Base-by-base conservation (phyloP, 2,113 vertebrate species). In the Spilogale gracilis region DNA sequence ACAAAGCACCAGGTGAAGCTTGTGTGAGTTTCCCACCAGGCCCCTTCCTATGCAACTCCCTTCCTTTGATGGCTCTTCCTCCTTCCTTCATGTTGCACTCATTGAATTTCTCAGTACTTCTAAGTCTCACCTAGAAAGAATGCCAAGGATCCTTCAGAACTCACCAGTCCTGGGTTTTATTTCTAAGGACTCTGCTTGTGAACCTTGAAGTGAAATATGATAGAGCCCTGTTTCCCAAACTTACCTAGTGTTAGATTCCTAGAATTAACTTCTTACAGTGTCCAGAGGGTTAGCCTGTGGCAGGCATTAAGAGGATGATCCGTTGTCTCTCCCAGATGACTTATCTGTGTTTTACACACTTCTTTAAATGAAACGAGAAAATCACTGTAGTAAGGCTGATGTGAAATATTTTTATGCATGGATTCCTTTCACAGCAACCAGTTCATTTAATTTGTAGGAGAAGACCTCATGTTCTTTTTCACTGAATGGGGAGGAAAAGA, bases 351-450 rank as follows among this genome's bases (percentile, higher is more conserved):
- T 93, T 95, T 45, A 79, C 50, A 58, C 13, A 3, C 52, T 58
- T 32, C 60, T 93, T 96, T 83, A 52, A 89, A 20, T 84, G 88
- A 94, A 86, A 69, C 58, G 73, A 88, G 48, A 88, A 96, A 81
- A 45, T 89, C 48, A 60, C 25, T 81, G 43, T 74, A 78, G 27
- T 86, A 74, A 85, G 38, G 23, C 13, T 95, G 16, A 12, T 38
- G n/a, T 50, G 87, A 89, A 21, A 84, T 83, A n/a, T 88, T 95
- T 93, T 91, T 91, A 52, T 91, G 17, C 45, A 6, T 14, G 14
- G 65, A 89, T 48, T 30, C 48, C 67, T 94, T 91, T 82, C 69
- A 91, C 14, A 61, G 65, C 71, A 86, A 80, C 21, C 61, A 80
- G 27, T 79, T 96, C 73, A 73, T 65, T 95, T 95, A 56, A 81